Conservation (phyloP, 2,113 vertebrate species). For the Arizona elegans region DNA sequence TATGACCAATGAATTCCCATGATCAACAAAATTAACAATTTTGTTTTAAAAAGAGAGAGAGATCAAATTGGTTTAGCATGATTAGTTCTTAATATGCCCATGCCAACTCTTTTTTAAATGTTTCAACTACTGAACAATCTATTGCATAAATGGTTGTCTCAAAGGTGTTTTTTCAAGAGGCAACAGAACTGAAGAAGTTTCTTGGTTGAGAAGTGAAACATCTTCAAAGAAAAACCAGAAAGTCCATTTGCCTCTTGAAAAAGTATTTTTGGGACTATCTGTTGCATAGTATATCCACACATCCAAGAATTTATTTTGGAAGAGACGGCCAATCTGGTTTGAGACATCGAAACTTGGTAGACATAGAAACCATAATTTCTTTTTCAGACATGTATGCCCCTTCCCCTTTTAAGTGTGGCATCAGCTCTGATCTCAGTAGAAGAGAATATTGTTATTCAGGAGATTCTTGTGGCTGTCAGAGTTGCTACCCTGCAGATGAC, state of each 20-base stretch:
- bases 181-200: too few species aligned
- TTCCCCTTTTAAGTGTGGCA: neutral
- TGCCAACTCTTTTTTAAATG: neutral
- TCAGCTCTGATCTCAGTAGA: neutral
- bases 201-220: too few species aligned
- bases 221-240: too few species aligned
- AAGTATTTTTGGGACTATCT: neutral
- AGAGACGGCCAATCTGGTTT: neutral
- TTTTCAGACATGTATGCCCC: neutral
- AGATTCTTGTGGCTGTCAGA: neutral
- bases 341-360: neutral
- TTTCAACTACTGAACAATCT: neutral
- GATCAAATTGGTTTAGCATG: neutral
- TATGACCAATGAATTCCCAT: neutral
- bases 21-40: neutral
- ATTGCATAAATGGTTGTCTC: too few species aligned
- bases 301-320: neutral
- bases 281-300: neutral
- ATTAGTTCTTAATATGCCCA: neutral
- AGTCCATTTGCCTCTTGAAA: too few species aligned
- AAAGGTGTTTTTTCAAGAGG: too few species aligned
- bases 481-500: neutral
- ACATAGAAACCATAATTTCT: neutral
- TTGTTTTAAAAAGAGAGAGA: neutral
- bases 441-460: neutral